These are phyloP conservation scores for Macaria liturata DNA, from an alignment of 2,888 invertebrate genomes.

Conservation along the genomic window DNA sequence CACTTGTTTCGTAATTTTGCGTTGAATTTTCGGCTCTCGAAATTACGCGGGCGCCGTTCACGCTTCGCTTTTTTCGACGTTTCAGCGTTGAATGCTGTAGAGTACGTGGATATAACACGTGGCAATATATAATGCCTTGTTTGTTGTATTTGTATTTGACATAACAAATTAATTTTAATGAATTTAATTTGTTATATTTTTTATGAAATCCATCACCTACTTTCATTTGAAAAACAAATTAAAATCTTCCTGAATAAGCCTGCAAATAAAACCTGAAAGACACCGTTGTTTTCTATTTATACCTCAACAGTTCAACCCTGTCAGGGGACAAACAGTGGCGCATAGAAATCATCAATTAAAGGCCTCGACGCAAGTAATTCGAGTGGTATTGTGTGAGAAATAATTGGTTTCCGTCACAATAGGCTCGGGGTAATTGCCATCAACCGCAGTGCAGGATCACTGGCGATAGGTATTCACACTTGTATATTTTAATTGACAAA, in stretches of 20 bases:
- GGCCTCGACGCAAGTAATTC: conserved; percentile 21
- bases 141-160: too few relatives aligned
- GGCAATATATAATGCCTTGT: too few relatives aligned
- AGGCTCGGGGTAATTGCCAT: conserved; percentile 24
- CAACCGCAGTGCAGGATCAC: conserved; percentile 7
- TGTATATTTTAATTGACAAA: too few relatives aligned
- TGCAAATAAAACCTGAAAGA: too few relatives aligned
- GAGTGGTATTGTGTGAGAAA: conserved; percentile 28
- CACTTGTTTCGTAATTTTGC: conserved; percentile 25
- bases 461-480: not conserved
- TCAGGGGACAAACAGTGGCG: conserved; percentile 16
- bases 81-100: not conserved
- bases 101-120: too few relatives aligned
- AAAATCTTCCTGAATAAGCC: too few relatives aligned
- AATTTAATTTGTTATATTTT: too few relatives aligned
- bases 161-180: too few relatives aligned
- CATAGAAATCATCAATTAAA: conserved; percentile 18
- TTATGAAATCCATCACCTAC: too few relatives aligned
- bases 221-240: too few relatives aligned
- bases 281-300: not conserved
- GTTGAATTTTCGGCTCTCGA: conserved; percentile 20
- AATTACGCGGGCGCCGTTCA: conserved; percentile 17
- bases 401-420: conserved; percentile 34
- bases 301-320: conserved; percentile 1
- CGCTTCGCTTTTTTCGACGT: conserved; percentile 14